Percentiles rank a stretch among this genome's conserved stretches.
These are phyloP conservation scores for Onychomys arenicola DNA, from an alignment of 2,797 vertebrate genomes.

Conservation along the genomic window DNA sequence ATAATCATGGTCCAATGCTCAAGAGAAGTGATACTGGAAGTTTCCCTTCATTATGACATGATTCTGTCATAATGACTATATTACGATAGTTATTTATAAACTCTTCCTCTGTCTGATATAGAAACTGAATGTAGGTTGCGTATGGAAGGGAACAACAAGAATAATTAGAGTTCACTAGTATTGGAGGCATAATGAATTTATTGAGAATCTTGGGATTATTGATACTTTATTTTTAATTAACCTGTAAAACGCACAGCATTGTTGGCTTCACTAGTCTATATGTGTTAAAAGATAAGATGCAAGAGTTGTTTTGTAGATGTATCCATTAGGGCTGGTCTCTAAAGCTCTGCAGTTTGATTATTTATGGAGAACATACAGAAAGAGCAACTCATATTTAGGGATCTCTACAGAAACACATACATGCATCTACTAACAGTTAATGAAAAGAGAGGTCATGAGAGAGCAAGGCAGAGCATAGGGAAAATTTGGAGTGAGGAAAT, in stretches of 20 bases:
- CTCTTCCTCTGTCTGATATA: neutral
- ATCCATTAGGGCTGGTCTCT: neutral
- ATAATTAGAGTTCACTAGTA: neutral
- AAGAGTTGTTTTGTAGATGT: no score
- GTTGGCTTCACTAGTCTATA: neutral
- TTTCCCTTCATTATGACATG: neutral
- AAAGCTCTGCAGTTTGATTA: neutral
- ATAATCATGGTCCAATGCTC: neutral
- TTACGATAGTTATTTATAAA: neutral
- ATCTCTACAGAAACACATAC: neutral
- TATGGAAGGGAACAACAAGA: neutral
- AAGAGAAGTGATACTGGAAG: neutral
- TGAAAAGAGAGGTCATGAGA: neutral
- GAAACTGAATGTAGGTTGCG: neutral
- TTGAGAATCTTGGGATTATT: no score
- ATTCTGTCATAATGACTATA: neutral
- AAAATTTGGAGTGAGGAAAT: neutral
- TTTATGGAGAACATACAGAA: neutral
- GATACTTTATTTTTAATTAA: neutral
- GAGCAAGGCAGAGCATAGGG: neutral
- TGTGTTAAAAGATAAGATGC: neutral
- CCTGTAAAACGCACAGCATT: neutral
- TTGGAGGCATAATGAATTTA: no score
- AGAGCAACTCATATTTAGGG: no score
- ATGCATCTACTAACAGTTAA: neutral